Conservation (phyloP, 2,113 vertebrate species). For the Catagonus wagneri region DNA sequence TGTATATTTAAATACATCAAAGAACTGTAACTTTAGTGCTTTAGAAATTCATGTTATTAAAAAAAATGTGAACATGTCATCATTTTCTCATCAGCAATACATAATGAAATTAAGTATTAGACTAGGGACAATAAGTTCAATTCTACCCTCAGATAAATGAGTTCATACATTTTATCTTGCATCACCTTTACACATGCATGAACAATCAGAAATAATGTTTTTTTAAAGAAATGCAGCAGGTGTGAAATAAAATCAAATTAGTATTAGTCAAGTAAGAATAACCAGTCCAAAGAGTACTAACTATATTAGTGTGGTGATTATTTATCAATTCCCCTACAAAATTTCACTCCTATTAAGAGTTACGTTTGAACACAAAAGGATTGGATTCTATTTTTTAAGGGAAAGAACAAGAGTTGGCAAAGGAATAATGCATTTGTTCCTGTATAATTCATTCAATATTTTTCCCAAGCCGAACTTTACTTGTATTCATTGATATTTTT, state of each 20-base stretch:
- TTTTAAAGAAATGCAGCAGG: slow-evolving; percentile 32
- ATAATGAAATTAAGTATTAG: slow-evolving; percentile 15
- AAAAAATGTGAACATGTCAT: slow-evolving; percentile 46
- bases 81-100: slow-evolving; percentile 58
- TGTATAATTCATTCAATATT: not conserved
- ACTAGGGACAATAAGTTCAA: not conserved
- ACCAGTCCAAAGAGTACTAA: not conserved
- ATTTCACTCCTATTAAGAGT: not conserved
- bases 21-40: not conserved
- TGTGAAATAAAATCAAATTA: slow-evolving; percentile 48
- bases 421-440: not conserved
- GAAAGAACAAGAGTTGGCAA: not conserved
- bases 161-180: slow-evolving; percentile 19
- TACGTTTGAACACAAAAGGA: not conserved
- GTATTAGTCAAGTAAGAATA: not conserved
- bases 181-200: not conserved
- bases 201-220: slow-evolving; percentile 13
- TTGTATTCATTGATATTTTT: slow-evolving; percentile 20
- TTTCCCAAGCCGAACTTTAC: not conserved
- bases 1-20: slow-evolving; percentile 51
- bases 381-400: not conserved
- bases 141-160: slow-evolving; percentile 52
- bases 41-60: slow-evolving; percentile 60
- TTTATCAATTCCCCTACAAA: not conserved
- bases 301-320: not conserved